phyloP scores from a whole-genome alignment of 1,140 invertebrate species.

The Cherax quadricarinatus region DNA sequence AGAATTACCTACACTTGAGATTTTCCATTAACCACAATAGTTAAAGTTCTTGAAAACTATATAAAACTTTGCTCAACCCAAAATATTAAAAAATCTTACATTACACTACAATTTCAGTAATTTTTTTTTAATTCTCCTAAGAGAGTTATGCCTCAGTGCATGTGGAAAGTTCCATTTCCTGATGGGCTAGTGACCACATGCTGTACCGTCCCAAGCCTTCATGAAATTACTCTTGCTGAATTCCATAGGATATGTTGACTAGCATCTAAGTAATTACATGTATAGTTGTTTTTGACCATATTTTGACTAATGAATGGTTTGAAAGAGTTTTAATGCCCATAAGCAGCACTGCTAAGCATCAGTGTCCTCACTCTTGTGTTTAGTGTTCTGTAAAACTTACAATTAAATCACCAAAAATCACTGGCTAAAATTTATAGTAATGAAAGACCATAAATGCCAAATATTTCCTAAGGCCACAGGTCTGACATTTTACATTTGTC shows the following conservation, averaged over 20 bases:
- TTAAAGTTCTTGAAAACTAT: neutral
- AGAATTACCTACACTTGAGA: constrained; percentile 25
- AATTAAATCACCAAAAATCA: constrained; percentile 15
- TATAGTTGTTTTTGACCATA: neutral
- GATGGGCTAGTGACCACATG: no score
- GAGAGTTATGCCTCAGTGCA: no score
- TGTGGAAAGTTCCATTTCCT: no score
- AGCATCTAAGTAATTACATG: constrained; percentile 9
- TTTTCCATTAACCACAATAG: neutral
- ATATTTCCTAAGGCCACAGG: constrained; percentile 62
- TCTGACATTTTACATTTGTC: constrained; percentile 70
- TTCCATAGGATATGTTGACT: constrained; percentile 40
- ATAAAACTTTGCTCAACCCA: no score
- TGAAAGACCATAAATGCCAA: constrained; percentile 33
- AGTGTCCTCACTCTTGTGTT: neutral
- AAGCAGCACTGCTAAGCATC: neutral
- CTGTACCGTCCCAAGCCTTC: no score
- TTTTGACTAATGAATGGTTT: neutral
- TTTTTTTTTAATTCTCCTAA: no score
- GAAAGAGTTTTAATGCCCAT: constrained; percentile 6
- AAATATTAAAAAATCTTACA: no score
- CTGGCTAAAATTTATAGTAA: constrained; percentile 14
- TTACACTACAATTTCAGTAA: no score
- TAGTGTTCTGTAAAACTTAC: constrained; percentile 17
- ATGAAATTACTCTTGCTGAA: constrained; percentile 19